Evolutionary conservation across 2,888 invertebrate genomes (phyloP), one percentile per base, ranked within the genome.

Genomic region (Cataglyphis cursor): DNA sequence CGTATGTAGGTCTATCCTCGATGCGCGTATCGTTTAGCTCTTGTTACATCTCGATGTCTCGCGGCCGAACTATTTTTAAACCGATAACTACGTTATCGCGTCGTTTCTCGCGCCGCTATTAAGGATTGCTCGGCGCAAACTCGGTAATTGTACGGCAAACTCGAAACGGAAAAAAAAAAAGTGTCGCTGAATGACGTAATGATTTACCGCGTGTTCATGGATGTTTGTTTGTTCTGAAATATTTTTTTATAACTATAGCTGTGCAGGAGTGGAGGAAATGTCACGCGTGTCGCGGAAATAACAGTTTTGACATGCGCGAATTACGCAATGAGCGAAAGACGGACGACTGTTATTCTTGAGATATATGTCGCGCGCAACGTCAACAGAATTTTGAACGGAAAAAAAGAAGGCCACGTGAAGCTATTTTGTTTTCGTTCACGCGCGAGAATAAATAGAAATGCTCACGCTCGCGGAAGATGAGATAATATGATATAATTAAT

Each of bases 81-180:
- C 76, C 44, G 84, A 88, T 88, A 87, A 87, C 74, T 72, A 72
- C 62, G 57, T 88, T 87, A 87, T 86, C 88, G 64, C 66, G 15
- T 62, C 64, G 57, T 41, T 61, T 54, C 78, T 72, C 78, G 51
- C 74, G 44, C 31, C 41, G 61, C 74, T 70, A 76, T 84, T 84
- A 78, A 57, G 70, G 59, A 84, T 74, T 73, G 51, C 15, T 57
- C 54, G 70, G 18, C 8, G 70, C 44, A 62, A 83, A 74, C 62
- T 28, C 51, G 83, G 24, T 66, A 66, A 81, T 62, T 64, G 73
- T 59, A 59, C 72, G 21, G 12, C 41, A 62, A 70, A 70, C 78
- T 70, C 66, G 15, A 38, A 38, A 28, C 51, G 54, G 2, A 66
- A 76, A 35, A 24, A 24, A 31, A 35, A 35, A 0, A 54, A 66